Base-by-base conservation (phyloP, 2,888 invertebrate species). In the Papilio protenor region DNA sequence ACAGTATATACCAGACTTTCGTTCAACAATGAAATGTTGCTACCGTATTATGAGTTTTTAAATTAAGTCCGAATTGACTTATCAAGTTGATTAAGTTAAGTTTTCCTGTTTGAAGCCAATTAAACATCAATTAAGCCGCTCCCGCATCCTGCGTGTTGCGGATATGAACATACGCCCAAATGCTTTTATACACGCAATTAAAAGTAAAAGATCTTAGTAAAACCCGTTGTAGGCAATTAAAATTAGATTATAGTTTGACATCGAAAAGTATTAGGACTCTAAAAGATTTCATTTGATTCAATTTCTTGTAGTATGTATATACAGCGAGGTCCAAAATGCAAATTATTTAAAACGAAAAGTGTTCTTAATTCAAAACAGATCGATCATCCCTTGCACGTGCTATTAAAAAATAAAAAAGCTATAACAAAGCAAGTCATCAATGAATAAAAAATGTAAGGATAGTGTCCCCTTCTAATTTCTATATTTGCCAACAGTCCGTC, bases 401-500 rank as follows among this genome's bases (percentile, higher is more conserved):
- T 71, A 27, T 23, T 52, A 52, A 52, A 49, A 71, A 52, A 27
- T 61, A 61, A 52, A 47, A 75, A 64, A 64, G 10, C 27, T 18
- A 18, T 57, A 71, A 71, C 71, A 76, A 59, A 45, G 40, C 45
- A 70, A 71, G 40, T 59, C 33, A 23, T 47, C 23, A 76, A 69
- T 27, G 57, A 69, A 81, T 82, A 84, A 85, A 64, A 75, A 76
- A 76, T 71, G 57, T 73, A 75, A 75, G 72, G 75, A 80, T 73
- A 74, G 72, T 73, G 77, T 55, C 83, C 80, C 45, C 75, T 69
- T 59, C 82, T 81, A 83, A 85, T 81, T 82, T 80, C 79, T 81
- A 79, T 83, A 83, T 82, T 84, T 83, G 82, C 82, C 81, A 83
- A 83, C 83, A 82, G 82, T 80, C 82, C 82, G 84, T 84, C 86